phyloP scores from a whole-genome alignment of 2,113 vertebrate genomes.

The Strix uralensis region DNA sequence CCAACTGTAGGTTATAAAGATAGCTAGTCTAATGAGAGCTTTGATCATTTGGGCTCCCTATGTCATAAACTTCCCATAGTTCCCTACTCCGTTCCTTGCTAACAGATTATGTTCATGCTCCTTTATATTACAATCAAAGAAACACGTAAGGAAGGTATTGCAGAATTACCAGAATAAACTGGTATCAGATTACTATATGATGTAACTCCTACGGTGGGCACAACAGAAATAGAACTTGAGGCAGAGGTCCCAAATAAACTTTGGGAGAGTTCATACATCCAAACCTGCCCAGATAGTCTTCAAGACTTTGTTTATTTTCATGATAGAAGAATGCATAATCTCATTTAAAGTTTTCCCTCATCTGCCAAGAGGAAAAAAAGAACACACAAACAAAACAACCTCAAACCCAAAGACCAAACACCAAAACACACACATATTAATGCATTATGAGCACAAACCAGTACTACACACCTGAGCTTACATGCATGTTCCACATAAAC shows the following conservation, averaged over 20 bases:
- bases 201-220: not conserved
- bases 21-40: not conserved
- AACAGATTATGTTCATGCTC: not conserved
- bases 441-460: not conserved
- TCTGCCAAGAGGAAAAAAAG: not conserved
- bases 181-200: not conserved
- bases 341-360: not conserved
- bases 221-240: not conserved
- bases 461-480: not conserved
- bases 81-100: not conserved
- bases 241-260: not conserved
- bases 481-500: not conserved
- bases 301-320: not conserved
- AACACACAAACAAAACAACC: not conserved
- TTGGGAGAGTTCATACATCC: not conserved
- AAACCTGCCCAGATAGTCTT: not conserved
- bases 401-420: no score
- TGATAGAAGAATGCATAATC: no score
- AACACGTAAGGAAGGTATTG: not conserved
- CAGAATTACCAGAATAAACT: not conserved
- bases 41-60: not conserved
- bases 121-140: not conserved
- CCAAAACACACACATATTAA: not conserved
- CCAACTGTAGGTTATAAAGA: not conserved
- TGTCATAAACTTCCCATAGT: fast-evolving